These are phyloP conservation scores for Albula goreensis DNA, from an alignment of 2,113 vertebrate genomes.

Conservation along the genomic window DNA sequence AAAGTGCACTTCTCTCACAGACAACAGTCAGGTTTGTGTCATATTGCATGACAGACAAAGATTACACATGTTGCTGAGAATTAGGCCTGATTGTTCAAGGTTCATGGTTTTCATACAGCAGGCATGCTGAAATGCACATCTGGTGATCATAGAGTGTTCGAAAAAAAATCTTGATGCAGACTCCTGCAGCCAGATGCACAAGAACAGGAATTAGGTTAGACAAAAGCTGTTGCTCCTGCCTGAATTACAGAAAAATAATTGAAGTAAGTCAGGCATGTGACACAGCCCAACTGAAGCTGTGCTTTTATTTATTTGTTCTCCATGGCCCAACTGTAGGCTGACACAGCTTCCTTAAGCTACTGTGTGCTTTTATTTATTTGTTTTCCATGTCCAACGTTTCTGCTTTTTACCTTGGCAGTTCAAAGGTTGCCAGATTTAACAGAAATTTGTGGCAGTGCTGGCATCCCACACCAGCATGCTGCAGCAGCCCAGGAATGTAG, in stretches of 20 bases:
- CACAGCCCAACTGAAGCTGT: no score
- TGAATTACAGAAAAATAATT: background rate
- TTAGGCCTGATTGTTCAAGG: slow-evolving; percentile 7
- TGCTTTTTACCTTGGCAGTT: background rate
- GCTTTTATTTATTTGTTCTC: no score
- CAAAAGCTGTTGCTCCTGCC: background rate
- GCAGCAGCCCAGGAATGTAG: background rate
- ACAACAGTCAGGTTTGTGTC: background rate
- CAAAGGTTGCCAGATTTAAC: background rate
- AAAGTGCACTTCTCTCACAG: background rate
- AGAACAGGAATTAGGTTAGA: background rate
- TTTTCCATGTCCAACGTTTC: background rate
- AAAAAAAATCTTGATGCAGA: background rate
- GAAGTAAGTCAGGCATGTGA: background rate
- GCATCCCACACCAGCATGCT: slow-evolving; percentile 20
- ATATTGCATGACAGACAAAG: background rate
- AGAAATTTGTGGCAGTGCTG: background rate
- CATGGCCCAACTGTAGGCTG: no score
- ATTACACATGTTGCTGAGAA: slow-evolving; percentile 3
- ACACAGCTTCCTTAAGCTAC: background rate
- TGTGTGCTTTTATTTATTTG: no score
- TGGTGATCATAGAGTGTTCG: background rate
- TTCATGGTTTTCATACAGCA: background rate
- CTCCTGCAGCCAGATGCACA: background rate
- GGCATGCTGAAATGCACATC: background rate